phyloP scores from a whole-genome alignment of 2,797 vertebrate genomes.

The Neomorphus geoffroyi region DNA sequence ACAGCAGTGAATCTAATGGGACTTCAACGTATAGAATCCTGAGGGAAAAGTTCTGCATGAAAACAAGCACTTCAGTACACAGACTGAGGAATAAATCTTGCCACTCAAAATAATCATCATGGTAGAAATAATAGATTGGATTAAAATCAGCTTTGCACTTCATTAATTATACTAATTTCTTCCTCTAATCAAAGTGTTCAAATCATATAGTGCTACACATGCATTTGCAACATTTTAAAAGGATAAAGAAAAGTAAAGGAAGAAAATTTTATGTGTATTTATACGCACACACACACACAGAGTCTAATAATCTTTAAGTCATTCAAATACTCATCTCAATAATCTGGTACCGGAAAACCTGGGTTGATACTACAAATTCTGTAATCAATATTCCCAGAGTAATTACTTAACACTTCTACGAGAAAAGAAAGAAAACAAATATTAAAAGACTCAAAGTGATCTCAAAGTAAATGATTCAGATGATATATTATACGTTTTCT shows the following conservation, averaged over 20 bases:
- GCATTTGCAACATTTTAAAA: not conserved
- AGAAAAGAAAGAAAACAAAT: not conserved
- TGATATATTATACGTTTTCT: not conserved
- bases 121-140: not conserved
- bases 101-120: not conserved
- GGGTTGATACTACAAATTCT: conserved; percentile 9
- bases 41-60: not conserved
- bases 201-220: not conserved
- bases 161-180: not conserved
- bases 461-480: conserved; percentile 25
- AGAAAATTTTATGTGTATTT: not conserved
- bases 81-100: not conserved
- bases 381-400: conserved; percentile 13
- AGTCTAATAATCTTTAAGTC: not conserved
- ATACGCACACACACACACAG: not conserved
- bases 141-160: conserved; percentile 9
- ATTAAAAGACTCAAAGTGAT: not conserved
- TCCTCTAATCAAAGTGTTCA: not conserved
- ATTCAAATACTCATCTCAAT: not conserved
- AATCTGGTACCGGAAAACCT: not conserved
- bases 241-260: not conserved
- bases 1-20: not conserved
- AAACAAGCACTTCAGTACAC: not conserved
- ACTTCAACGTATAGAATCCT: not conserved
- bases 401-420: not conserved